These are phyloP conservation scores for Erpornis zantholeuca DNA, from an alignment of 2,113 vertebrate species.

Conservation along the genomic window DNA sequence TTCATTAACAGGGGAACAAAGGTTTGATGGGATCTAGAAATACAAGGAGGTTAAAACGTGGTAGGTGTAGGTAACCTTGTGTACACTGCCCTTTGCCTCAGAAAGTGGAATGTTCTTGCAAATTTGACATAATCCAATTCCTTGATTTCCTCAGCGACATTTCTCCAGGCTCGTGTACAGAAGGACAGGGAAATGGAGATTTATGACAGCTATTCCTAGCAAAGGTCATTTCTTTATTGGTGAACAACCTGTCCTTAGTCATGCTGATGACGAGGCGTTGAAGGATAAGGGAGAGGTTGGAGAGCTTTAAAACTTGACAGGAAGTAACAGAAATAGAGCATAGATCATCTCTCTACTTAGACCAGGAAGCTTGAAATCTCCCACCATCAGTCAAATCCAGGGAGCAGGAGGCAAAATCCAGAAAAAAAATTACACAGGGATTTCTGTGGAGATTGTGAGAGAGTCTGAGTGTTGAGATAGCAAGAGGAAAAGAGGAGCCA, in stretches of 20 bases:
- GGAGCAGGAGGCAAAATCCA: neutral
- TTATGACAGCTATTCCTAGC: conserved; percentile 40
- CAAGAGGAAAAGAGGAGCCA: neutral
- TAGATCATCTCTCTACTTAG: neutral
- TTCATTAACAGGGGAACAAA: neutral
- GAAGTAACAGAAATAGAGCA: neutral
- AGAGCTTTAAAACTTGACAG: neutral
- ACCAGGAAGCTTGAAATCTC: neutral
- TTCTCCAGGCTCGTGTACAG: neutral
- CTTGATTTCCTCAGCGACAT: conserved; percentile 22
- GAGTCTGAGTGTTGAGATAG: neutral
- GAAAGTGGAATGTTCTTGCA: neutral
- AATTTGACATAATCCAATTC: neutral
- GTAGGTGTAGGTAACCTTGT: neutral
- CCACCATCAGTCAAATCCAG: neutral
- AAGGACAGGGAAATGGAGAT: neutral
- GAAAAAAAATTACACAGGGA: neutral
- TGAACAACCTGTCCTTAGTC: conserved; percentile 41
- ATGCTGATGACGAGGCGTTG: neutral
- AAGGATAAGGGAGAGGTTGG: neutral
- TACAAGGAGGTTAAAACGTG: neutral
- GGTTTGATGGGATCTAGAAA: neutral
- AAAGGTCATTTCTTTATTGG: conserved; percentile 51
- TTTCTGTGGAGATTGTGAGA: neutral
- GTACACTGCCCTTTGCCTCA: neutral